phyloP scores from a whole-genome alignment of 1,140 invertebrate species.

The Linepithema humile region DNA sequence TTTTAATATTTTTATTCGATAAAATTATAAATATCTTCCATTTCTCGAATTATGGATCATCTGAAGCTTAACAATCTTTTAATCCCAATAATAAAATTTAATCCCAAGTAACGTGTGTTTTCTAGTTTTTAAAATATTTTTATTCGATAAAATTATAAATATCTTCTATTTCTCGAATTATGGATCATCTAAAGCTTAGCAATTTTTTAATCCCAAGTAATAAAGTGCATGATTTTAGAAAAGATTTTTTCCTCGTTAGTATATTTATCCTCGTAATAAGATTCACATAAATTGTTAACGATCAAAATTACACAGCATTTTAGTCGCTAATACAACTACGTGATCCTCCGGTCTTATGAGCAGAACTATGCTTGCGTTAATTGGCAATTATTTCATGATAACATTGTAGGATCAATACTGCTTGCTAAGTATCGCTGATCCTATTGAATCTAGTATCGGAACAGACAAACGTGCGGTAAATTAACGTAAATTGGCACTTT shows the following conservation, averaged over 20 bases:
- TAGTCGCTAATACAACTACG: too few species aligned
- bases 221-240: not conserved
- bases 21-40: too few species aligned
- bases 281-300: not conserved
- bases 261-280: not conserved
- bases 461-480: conserved; percentile 14
- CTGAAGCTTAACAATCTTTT: too few species aligned
- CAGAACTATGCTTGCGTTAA: conserved; percentile 13
- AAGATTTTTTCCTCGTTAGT: not conserved
- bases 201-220: too few species aligned
- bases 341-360: not conserved
- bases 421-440: conserved; percentile 16
- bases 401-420: conserved; percentile 22
- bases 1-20: too few species aligned
- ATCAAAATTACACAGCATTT: not conserved
- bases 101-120: too few species aligned
- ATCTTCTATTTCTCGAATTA: too few species aligned
- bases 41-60: too few species aligned
- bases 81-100: too few species aligned
- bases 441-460: conserved; percentile 11
- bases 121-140: too few species aligned
- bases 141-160: too few species aligned
- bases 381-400: conserved; percentile 36
- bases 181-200: too few species aligned
- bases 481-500: conserved; percentile 30